A percentile compares a stretch with the other conserved stretches of the same genome.
Conservation (phyloP, 2,888 invertebrate species). For the Drosophila melanocephala region DNA sequence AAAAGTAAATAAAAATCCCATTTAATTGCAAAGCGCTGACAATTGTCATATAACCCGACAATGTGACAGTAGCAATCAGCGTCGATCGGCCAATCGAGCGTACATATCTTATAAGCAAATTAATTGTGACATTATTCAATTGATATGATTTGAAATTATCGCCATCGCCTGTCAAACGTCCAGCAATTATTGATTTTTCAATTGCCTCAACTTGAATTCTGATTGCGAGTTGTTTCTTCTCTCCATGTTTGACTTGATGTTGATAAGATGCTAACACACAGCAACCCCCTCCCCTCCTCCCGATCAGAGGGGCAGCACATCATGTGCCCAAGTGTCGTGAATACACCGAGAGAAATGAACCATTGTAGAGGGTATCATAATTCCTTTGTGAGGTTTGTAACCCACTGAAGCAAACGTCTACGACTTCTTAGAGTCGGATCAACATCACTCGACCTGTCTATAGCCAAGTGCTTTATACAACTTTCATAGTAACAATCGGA, state of each 20-base stretch:
- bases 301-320: not conserved
- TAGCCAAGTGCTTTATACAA: too few species aligned
- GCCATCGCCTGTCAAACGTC: constrained; percentile 73
- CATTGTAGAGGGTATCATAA: not conserved
- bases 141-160: constrained; percentile 82
- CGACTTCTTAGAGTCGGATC: not conserved
- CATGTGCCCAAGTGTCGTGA: not conserved
- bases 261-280: not conserved
- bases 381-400: not conserved
- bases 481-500: too few species aligned
- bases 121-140: constrained; percentile 84
- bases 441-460: not conserved
- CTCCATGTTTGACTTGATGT: not conserved
- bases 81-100: constrained; percentile 37
- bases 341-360: not conserved
- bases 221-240: constrained; percentile 5
- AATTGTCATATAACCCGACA: constrained; percentile 39
- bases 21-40: constrained; percentile 32
- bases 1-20: constrained; percentile 24
- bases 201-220: constrained; percentile 53
- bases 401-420: not conserved
- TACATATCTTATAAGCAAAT: constrained; percentile 81
- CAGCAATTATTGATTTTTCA: constrained; percentile 49
- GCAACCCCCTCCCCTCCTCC: not conserved
- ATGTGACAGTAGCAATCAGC: constrained; percentile 41